These are phyloP conservation scores for Danio albolineatus DNA, from an alignment of 2,797 vertebrate species.

Conservation along the genomic window DNA sequence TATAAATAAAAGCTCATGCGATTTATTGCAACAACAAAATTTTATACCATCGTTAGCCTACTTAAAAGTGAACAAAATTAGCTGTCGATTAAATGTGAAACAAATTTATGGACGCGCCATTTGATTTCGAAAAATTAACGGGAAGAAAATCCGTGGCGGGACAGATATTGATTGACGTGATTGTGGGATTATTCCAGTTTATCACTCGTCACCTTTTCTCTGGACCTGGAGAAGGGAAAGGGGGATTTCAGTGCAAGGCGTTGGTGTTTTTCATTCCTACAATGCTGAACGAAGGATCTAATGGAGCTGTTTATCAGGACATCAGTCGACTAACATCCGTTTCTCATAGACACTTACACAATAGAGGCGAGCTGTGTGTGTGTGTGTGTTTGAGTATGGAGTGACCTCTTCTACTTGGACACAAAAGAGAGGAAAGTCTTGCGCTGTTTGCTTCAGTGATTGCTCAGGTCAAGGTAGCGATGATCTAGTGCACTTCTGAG, in stretches of 20 bases:
- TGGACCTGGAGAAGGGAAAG: conserved; percentile 35
- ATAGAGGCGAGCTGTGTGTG: conserved; percentile 47
- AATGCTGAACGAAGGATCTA: conserved; percentile 51
- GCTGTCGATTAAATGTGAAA: no score
- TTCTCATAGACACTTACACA: conserved; percentile 60
- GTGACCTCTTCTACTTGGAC: conserved; percentile 58
- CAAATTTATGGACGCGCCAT: no score
- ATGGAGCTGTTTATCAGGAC: conserved; percentile 58
- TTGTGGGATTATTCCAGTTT: conserved; percentile 21
- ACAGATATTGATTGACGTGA: conserved; percentile 11
- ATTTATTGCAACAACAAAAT: no score
- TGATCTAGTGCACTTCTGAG: conserved; percentile 33
- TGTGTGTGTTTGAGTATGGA: conserved; percentile 53
- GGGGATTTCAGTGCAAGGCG: conserved; percentile 50
- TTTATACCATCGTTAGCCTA: no score
- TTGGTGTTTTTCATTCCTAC: conserved; percentile 54
- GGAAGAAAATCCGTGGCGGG: neutral
- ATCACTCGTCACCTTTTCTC: conserved; percentile 36
- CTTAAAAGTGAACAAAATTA: no score
- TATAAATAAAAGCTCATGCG: no score
- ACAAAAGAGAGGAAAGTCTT: conserved; percentile 37
- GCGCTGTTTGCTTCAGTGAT: conserved; percentile 70
- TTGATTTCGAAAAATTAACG: neutral
- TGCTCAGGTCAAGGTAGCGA: conserved; percentile 72
- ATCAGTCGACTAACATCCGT: conserved; percentile 58